phyloP scores from a whole-genome alignment of 2,888 invertebrate genomes.

The Trachelus troglodyta region DNA sequence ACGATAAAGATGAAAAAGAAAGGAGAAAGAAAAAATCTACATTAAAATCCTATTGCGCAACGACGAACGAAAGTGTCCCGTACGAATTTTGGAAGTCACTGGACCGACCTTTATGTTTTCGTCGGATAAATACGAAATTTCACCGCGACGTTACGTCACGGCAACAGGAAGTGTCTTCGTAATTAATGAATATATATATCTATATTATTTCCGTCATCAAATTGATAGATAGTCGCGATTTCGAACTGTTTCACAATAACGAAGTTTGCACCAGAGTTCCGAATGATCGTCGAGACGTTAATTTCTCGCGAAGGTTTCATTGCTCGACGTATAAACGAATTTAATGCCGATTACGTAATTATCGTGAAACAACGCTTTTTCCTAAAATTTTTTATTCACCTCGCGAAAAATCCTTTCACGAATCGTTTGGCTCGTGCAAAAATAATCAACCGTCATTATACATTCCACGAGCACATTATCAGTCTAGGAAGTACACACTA shows the following conservation, averaged over 20 bases:
- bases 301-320: background rate
- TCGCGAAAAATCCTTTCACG: background rate
- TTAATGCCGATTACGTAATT: background rate
- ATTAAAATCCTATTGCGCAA: background rate
- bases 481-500: background rate
- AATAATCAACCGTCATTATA: background rate
- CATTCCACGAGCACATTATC: background rate
- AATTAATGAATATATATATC: background rate
- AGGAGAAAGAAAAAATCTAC: background rate
- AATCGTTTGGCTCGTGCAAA: background rate
- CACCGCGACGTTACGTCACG: background rate
- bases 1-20: background rate
- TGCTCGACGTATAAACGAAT: background rate
- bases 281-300: background rate
- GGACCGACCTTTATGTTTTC: background rate
- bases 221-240: background rate
- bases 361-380: background rate
- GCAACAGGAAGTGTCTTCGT: background rate
- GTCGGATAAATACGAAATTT: background rate
- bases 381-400: too few relatives aligned
- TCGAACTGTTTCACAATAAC: background rate
- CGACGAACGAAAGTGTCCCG: background rate
- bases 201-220: background rate
- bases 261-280: background rate
- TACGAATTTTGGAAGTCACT: background rate